Evolutionary conservation across 1,140 invertebrate genomes (phyloP).

Genomic region (Argopecten irradians): DNA sequence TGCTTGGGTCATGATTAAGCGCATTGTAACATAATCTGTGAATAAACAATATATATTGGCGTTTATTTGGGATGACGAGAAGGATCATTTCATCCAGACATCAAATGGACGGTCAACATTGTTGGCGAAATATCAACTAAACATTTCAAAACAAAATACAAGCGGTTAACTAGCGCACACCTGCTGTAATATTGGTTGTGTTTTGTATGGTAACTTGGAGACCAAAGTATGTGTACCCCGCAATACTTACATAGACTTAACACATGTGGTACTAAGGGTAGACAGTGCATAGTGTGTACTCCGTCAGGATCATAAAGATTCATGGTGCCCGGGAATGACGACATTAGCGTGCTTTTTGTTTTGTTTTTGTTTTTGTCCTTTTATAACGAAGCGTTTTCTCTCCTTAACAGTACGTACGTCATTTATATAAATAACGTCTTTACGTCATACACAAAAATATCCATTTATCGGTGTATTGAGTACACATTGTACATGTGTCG

Average conservation of each 20-base stretch:
- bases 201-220: neutral
- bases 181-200: neutral
- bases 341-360: no score
- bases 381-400: no score
- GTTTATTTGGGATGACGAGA: neutral
- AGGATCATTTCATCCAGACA: neutral
- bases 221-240: neutral
- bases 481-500: no score
- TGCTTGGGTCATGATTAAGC: neutral
- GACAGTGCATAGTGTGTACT: no score
- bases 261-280: no score
- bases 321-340: no score
- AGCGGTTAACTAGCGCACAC: neutral
- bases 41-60: neutral
- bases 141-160: neutral
- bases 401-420: no score
- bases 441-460: no score
- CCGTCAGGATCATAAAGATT: no score
- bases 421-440: no score
- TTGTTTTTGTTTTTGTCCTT: no score
- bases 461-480: no score
- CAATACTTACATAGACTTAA: neutral
- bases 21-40: neutral
- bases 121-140: neutral
- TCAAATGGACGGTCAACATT: neutral